Conservation (phyloP, 2,888 invertebrate genomes). For the Eristalis arbustorum region DNA sequence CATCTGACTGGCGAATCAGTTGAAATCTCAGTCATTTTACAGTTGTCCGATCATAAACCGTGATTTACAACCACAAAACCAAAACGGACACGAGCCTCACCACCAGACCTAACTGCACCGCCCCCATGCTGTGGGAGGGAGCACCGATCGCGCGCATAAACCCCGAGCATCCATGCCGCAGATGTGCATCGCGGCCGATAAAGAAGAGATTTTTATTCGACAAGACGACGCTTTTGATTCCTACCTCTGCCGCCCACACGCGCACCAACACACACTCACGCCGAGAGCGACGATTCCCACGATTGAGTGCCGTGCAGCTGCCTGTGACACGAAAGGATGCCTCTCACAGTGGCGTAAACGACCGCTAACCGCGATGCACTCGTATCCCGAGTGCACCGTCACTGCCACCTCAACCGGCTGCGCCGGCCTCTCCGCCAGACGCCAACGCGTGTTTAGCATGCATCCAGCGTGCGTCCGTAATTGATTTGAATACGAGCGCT, state of each 20-base stretch:
- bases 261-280: background rate
- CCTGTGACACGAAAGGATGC: slow-evolving; percentile 39
- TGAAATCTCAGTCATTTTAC: background rate
- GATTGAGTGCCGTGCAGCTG: slow-evolving; percentile 14
- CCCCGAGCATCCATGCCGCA: background rate
- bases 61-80: slow-evolving; percentile 17
- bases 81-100: slow-evolving; percentile 9
- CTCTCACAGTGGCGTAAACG: slow-evolving; percentile 32
- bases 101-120: slow-evolving; percentile 2
- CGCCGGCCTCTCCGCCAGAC: slow-evolving; percentile 32
- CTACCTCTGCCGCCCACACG: slow-evolving; percentile 33
- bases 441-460: slow-evolving; percentile 41
- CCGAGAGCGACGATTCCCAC: slow-evolving; percentile 45
- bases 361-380: slow-evolving; percentile 43
- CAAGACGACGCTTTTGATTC: slow-evolving; percentile 40
- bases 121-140: slow-evolving; percentile 26
- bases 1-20: background rate
- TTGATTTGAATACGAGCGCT: slow-evolving; percentile 63
- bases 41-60: slow-evolving; percentile 19
- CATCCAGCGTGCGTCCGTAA: slow-evolving; percentile 50
- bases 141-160: slow-evolving; percentile 5
- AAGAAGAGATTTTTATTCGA: slow-evolving; percentile 66
- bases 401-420: slow-evolving; percentile 11
- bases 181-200: slow-evolving; percentile 20
- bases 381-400: slow-evolving; percentile 26